Percentiles rank a stretch among this genome's conserved stretches.
phyloP scores from a whole-genome alignment of 1,140 invertebrate genomes.

The Nautilus pompilius region DNA sequence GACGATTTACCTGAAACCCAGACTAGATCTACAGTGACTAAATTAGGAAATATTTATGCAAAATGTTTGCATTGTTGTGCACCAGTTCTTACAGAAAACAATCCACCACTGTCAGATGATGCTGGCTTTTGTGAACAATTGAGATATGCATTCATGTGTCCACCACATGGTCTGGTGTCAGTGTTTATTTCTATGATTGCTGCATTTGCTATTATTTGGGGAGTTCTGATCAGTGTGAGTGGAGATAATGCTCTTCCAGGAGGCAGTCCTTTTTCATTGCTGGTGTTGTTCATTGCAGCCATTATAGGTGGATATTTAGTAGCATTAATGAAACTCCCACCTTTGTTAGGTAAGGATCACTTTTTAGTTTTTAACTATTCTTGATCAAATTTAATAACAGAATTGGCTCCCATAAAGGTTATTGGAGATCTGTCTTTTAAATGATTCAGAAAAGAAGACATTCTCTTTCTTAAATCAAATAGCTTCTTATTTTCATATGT shows the following conservation, averaged over 20 bases:
- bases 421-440: too few species aligned
- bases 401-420: too few species aligned
- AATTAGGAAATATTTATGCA: too few species aligned
- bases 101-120: constrained; percentile 28
- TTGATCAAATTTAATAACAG: too few species aligned
- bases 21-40: too few species aligned
- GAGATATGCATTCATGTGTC: constrained; percentile 43
- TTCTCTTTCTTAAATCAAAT: too few species aligned
- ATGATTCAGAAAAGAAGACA: too few species aligned
- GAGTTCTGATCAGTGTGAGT: constrained; percentile 72
- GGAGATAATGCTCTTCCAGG: constrained; percentile 72
- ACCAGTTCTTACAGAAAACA: too few species aligned
- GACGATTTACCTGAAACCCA: too few species aligned
- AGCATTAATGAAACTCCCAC: constrained; percentile 74
- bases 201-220: constrained; percentile 68
- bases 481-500: too few species aligned
- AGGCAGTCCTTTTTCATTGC: constrained; percentile 75
- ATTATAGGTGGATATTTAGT: constrained; percentile 79
- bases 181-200: constrained; percentile 32
- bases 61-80: too few species aligned
- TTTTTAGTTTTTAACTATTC: neutral
- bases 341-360: constrained; percentile 59
- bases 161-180: constrained; percentile 48
- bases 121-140: constrained; percentile 22
- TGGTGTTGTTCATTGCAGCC: constrained; percentile 63